These are phyloP conservation scores for Prinia subflava DNA, from an alignment of 2,113 vertebrate genomes.

Conservation along the genomic window DNA sequence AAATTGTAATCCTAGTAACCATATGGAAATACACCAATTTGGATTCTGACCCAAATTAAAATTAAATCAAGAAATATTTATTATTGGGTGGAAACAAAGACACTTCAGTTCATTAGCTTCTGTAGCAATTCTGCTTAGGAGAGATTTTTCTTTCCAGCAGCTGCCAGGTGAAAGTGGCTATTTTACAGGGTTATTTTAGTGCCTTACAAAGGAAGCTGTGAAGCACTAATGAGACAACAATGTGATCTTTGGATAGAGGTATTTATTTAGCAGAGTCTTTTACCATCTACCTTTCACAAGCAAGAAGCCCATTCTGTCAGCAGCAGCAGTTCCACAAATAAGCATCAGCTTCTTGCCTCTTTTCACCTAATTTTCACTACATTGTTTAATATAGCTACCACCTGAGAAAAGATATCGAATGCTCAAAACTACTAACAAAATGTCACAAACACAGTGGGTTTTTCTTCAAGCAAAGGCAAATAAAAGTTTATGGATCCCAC, in stretches of 20 bases:
- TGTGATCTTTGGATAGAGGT: not conserved
- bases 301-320: not conserved
- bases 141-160: not conserved
- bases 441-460: not conserved
- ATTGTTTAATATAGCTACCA: constrained; percentile 5
- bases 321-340: constrained; percentile 11
- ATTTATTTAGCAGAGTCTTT: not conserved
- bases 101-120: not conserved
- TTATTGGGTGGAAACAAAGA: rapidly evolving
- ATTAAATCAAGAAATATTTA: not conserved
- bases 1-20: not conserved
- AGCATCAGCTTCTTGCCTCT: not conserved
- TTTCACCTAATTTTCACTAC: not conserved
- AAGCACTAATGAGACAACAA: not conserved
- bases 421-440: not conserved
- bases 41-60: not conserved
- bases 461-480: not conserved
- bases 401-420: not conserved
- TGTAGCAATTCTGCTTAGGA: not conserved
- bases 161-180: not conserved
- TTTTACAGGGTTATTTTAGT: not conserved
- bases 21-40: not conserved
- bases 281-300: not conserved
- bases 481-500: not conserved
- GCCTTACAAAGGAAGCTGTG: not conserved